These are phyloP conservation scores for Brachionus manjavacas DNA, from an alignment of 1,140 invertebrate genomes.

Conservation along the genomic window DNA sequence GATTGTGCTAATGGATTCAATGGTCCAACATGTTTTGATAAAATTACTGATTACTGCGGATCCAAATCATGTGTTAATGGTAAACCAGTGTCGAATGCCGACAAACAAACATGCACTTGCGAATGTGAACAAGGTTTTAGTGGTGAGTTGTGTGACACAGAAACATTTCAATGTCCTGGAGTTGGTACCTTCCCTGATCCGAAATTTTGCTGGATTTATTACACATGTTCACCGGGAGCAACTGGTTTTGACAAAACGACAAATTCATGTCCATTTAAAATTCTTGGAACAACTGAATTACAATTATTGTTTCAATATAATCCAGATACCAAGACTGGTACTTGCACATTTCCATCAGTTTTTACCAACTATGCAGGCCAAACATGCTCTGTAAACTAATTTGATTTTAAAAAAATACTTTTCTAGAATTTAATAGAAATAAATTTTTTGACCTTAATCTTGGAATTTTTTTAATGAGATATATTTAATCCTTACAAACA, in stretches of 20 bases:
- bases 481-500: too few relatives aligned
- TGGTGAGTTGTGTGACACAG: background rate
- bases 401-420: too few relatives aligned
- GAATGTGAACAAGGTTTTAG: background rate
- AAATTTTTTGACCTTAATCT: too few relatives aligned
- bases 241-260: background rate
- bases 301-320: conserved; percentile 27
- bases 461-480: too few relatives aligned
- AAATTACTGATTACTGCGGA: background rate
- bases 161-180: background rate
- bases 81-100: background rate
- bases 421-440: too few relatives aligned
- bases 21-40: background rate
- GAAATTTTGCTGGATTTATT: conserved; percentile 4
- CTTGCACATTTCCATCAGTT: conserved; percentile 8
- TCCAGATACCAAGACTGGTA: background rate
- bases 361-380: background rate
- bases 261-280: background rate
- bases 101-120: background rate
- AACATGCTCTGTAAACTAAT: too few relatives aligned
- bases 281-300: background rate
- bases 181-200: background rate
- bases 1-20: background rate
- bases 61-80: background rate
- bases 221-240: background rate